Evolutionary conservation across 2,113 vertebrate species (phyloP).

Genomic region (Callipepla californica): DNA sequence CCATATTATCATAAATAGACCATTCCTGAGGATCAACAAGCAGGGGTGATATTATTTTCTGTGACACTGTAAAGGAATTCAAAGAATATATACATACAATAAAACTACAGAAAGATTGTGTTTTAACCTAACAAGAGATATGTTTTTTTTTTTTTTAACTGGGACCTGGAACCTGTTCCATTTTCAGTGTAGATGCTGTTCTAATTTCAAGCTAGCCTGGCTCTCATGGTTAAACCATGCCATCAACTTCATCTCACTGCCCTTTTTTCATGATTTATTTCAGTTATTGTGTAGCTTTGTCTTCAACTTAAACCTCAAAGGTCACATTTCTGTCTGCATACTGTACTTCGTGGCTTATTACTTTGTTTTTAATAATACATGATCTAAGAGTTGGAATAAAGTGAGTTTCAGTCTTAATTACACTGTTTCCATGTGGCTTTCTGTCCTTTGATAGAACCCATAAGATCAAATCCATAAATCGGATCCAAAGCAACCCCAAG

Average conservation of each 20-base stretch:
- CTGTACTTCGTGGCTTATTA: neutral
- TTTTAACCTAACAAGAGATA: neutral
- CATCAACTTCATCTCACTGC: neutral
- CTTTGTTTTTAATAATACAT: neutral
- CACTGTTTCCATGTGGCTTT: neutral
- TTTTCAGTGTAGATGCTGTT: neutral
- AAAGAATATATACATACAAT: neutral
- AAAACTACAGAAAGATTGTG: neutral
- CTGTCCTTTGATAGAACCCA: conserved; percentile 19
- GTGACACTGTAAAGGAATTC: neutral
- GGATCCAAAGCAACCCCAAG: neutral
- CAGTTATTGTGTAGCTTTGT: neutral
- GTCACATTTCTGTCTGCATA: neutral
- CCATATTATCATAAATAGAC: neutral
- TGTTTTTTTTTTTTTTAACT: neutral
- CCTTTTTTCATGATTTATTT: neutral
- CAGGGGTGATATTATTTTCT: neutral
- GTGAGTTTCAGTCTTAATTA: neutral
- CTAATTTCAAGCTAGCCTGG: neutral
- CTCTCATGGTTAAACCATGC: neutral
- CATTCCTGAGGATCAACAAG: neutral
- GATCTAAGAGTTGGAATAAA: neutral
- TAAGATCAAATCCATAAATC: neutral
- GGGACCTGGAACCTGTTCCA: neutral
- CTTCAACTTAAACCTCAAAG: neutral